Evolutionary conservation across 64 coral and sea anemone genomes (phyloP), one percentile per base, ranked within the genome.

Genomic region (Hydrozoanthus tunicans): DNA sequence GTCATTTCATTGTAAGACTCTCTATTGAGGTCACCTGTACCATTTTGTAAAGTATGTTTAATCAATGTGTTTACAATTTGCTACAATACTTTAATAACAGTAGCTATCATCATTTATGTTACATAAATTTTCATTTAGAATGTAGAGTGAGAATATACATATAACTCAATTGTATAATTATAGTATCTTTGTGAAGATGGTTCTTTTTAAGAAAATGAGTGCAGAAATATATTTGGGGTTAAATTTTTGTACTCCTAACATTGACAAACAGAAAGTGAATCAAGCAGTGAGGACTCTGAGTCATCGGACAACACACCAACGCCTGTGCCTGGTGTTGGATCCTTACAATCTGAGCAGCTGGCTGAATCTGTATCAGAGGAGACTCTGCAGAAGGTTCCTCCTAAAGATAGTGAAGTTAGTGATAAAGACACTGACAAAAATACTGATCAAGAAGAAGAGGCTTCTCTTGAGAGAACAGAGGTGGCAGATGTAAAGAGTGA

Each of bases 261-360:
- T 43, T 2, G 14, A 51, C 55, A 56, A 72, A 53, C 5, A 59
- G 83, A 86, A n/a, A 71, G 65, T 58, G 83, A 86, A 6, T 59
- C 83, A 52, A 86, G 83, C 52, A 86, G 66, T 86, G 55, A 71
- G 6, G 83, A 73, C 3, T 71, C 83, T 57, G 83, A 70, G 0
- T 71, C 83, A 66, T 86, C 83, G 7, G 65, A 86, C 5, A 71
- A 86, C 52, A 32, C 10, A 9, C 72, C 24, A 27, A 43, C 32
- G 51, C 72, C 72, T 10, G 27, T 75, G 72, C 9, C 26, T 51
- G 72, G 63, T 62, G 20, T 62, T 62, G 59, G 70, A 71, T 6
- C 54, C 7, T 17, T n/a, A 56, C 52, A 86, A 17, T 23, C 65
- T 5, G 62, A 70, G 32, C 32, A 43, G 56, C 3, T 5, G 4